phyloP scores from a whole-genome alignment of 2,888 invertebrate species.

The Periphyllus acericola region DNA sequence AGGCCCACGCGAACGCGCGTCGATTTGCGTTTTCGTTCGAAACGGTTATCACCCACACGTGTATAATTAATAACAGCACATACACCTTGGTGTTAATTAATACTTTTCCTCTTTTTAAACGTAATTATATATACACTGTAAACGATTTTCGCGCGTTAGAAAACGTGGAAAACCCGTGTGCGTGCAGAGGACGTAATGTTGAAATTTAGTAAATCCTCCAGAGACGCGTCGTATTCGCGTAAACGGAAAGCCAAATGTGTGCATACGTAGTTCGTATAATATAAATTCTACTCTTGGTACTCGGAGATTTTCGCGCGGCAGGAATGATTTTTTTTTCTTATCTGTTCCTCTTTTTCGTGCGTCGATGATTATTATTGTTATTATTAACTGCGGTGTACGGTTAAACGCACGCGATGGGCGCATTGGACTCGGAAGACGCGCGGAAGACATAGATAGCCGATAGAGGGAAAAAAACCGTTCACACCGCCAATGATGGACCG shows the following conservation, averaged over 20 bases:
- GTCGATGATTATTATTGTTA: not conserved
- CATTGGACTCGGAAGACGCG: slow-evolving; percentile 5
- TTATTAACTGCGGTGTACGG: slow-evolving; percentile 4
- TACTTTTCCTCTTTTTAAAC: not conserved
- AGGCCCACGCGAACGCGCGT: not conserved
- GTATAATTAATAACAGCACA: not conserved
- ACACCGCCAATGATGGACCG: slow-evolving; percentile 9
- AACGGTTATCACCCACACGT: not conserved
- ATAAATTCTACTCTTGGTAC: not conserved
- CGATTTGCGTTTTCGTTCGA: not conserved
- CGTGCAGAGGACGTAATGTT: not conserved
- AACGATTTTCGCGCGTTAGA: not conserved
- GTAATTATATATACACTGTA: not conserved
- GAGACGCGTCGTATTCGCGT: not conserved
- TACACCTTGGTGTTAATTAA: not conserved
- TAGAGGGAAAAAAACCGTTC: slow-evolving; percentile 20
- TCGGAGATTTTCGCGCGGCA: not conserved
- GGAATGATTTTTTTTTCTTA: not conserved
- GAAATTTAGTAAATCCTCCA: too few relatives aligned
- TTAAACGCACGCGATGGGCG: not conserved
- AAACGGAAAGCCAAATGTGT: not conserved
- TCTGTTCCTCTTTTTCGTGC: not conserved
- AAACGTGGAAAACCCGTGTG: not conserved
- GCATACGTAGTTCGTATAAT: not conserved
- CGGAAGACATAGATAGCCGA: not conserved